Conservation (phyloP, 2,113 vertebrate genomes). For the Python bivittatus region DNA sequence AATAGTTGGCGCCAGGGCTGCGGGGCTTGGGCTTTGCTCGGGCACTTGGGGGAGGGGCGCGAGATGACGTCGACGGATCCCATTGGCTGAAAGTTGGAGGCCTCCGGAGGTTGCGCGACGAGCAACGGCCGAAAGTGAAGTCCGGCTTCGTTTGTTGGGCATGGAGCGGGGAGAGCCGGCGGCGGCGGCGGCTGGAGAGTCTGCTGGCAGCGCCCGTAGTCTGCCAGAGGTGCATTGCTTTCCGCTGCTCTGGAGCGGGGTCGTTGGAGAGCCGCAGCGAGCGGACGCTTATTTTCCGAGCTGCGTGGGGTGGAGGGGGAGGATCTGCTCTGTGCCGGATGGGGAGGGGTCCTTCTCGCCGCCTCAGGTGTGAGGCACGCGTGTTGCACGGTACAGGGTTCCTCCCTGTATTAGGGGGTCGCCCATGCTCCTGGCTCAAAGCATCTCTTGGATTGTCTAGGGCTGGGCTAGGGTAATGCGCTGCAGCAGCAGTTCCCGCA, state of each 20-base stretch:
- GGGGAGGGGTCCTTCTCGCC: not conserved
- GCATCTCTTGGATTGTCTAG: no score
- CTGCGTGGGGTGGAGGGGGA: not conserved
- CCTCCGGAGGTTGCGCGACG: not conserved
- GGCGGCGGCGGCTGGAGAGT: not conserved
- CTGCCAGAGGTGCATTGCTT: not conserved
- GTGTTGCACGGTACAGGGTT: not conserved
- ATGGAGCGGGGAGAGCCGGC: not conserved
- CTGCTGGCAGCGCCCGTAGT: not conserved
- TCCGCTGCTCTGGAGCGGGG: not conserved
- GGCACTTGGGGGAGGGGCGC: not conserved
- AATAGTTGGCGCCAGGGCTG: not conserved
- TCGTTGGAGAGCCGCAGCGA: not conserved
- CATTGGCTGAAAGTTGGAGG: conserved; percentile 25
- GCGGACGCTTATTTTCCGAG: not conserved
- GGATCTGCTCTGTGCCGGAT: not conserved
- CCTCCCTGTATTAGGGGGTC: not conserved
- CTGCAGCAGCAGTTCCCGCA: not conserved
- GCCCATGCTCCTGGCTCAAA: not conserved
- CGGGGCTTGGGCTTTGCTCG: not conserved
- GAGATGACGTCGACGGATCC: not conserved
- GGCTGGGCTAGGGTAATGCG: no score
- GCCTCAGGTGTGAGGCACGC: not conserved
- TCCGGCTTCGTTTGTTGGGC: not conserved
- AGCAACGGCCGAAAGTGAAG: not conserved